A percentile compares a stretch with the other conserved stretches of the same genome.
phyloP scores from a whole-genome alignment of 2,888 invertebrate species.

The Steinernema scapterisci region DNA sequence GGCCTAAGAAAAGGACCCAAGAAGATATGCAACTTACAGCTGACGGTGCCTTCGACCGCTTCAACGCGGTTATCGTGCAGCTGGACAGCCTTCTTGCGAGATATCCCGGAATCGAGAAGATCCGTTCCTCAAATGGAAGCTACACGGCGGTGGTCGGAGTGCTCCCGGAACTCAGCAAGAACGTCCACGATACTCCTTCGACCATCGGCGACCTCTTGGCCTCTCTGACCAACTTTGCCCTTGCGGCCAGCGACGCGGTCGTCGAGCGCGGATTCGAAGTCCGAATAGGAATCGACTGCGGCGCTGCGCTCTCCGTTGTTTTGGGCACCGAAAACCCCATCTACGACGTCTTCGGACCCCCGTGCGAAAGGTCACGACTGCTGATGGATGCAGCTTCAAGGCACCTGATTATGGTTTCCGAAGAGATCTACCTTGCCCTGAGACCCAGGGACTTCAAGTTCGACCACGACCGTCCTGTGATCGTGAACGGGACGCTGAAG shows the following conservation, averaged over 20 bases:
- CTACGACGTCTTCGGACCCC: constrained; percentile 55
- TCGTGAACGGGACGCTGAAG: constrained; percentile 27
- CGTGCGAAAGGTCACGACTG: constrained; percentile 35
- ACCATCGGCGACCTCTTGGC: constrained; percentile 64
- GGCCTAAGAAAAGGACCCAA: neutral
- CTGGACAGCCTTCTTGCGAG: constrained; percentile 36
- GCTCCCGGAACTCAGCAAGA: constrained; percentile 59
- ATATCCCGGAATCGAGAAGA: constrained; percentile 60
- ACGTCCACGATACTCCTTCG: constrained; percentile 64
- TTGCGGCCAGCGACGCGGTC: constrained; percentile 53
- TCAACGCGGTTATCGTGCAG: constrained; percentile 43
- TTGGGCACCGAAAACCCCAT: constrained; percentile 58
- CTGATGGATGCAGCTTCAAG: constrained; percentile 41
- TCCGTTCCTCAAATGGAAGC: constrained; percentile 58
- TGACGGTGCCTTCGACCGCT: constrained; percentile 45
- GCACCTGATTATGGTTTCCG: constrained; percentile 47
- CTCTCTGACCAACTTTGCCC: constrained; percentile 57
- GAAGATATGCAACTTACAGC: neutral
- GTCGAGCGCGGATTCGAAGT: constrained; percentile 60
- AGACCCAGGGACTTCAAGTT: constrained; percentile 61
- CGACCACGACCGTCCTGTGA: constrained; percentile 44
- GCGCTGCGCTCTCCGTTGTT: constrained; percentile 57
- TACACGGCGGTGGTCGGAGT: constrained; percentile 65
- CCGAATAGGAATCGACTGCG: constrained; percentile 63
- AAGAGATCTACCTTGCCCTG: constrained; percentile 63